Base-by-base conservation (phyloP, 2,113 vertebrate genomes). In the Oreochromis niloticus region DNA sequence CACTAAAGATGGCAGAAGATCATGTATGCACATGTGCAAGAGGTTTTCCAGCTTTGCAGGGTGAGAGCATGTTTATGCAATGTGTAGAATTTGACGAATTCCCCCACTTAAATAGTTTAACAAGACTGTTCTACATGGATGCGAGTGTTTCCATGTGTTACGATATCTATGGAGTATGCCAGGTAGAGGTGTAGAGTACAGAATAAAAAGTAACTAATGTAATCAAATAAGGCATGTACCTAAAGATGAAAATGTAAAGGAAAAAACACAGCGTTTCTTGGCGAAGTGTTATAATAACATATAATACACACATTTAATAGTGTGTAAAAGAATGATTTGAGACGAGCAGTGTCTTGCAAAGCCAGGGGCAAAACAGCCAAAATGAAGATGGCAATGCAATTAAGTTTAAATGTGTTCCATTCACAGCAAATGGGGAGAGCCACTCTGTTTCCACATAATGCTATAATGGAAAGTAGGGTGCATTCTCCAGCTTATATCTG, bases 21-120 rank as follows among this genome's bases (percentile, higher is more conserved):
- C 87, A 54, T 91, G 92, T 91, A 83, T 91, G 91, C 90, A 89
- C 85, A 87, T 84, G 88, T 83, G 52, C 27, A 43, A 17, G 48
- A 86, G 22, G 63, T 66, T 50, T 83, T 73, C 22, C 36, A 85
- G 81, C 36, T 83, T 71, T 85, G 46, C 22, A 41, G 13, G 39
- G 36, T 43, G 75, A 46, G 36, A 34, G 52, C 73, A 87, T 75
- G 84, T 88, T 87, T 81, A 82, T 71, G 19, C 86, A 85, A n/a
- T 41, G 66, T 57, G 71, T 71, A 48, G 34, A 12, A 41, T 63
- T 71, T 71, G 73, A 81, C 30, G 1, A 43, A 82, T 59, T 73
- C 16, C 11, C n/a, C 9, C 3, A 5, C 13, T 73, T 73, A 2
- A 36, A 4, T 4, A 22, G 11, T 27, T 81, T 59, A 5, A 22